These are phyloP conservation scores for Cephus sareptanus DNA, from an alignment of 2,888 invertebrate genomes.

Conservation along the genomic window DNA sequence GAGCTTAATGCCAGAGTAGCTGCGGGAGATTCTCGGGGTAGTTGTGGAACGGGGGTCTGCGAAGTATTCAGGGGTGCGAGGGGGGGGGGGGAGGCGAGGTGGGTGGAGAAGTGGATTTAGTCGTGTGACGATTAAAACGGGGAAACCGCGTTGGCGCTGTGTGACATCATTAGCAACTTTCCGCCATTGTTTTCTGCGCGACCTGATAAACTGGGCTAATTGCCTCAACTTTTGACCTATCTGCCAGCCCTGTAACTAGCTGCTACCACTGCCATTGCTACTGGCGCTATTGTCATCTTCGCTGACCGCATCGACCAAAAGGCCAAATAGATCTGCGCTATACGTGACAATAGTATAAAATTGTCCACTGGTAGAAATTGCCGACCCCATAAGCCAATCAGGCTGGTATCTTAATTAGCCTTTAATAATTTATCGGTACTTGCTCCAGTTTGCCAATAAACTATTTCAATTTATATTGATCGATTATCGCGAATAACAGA, in stretches of 20 bases:
- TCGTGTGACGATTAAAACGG: slow-evolving; percentile 45
- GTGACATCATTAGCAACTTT: slow-evolving; percentile 58
- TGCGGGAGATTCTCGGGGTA: neutral
- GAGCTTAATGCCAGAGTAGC: neutral
- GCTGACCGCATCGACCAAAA: neutral
- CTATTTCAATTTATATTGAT: neutral
- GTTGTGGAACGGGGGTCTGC: neutral
- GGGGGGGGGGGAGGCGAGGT: neutral
- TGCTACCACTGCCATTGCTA: slow-evolving; percentile 33
- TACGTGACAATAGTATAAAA: neutral
- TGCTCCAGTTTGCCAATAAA: neutral
- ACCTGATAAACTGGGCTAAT: slow-evolving; percentile 56
- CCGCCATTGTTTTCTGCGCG: slow-evolving; percentile 53
- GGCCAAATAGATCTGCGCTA: neutral
- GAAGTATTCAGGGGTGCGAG: neutral
- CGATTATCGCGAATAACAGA: neutral
- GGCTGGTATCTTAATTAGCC: neutral
- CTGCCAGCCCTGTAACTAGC: slow-evolving; percentile 39
- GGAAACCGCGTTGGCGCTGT: slow-evolving; percentile 35
- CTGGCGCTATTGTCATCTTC: neutral
- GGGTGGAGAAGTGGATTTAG: slow-evolving; percentile 32
- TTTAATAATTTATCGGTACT: neutral
- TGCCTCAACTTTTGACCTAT: slow-evolving; percentile 55
- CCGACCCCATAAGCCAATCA: neutral
- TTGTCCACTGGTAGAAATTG: too few relatives aligned